Evolutionary conservation across 30 jellyfish, hydroid and myxozoan genomes (phyloP), one percentile per base, ranked within the genome.

Genomic region (Hydractinia echinata): DNA sequence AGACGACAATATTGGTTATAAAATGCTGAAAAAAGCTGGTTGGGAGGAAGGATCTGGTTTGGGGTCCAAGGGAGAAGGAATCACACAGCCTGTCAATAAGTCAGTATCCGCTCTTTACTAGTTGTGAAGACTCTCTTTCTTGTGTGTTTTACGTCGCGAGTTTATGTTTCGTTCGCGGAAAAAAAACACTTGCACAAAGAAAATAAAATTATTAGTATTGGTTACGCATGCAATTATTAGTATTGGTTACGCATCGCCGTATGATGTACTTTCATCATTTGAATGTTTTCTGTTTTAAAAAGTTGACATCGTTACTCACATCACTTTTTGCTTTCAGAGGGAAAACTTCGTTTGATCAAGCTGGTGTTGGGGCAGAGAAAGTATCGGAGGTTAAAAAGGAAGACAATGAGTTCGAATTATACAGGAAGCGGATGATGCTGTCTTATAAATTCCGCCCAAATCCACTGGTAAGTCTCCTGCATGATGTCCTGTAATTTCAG

Each of bases 41-140:
- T 92, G 98, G 98, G 70, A 87, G 73, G 98, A 92, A 68, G 98
- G 98, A 30, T 66, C 80, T 56, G 98, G 98, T 3, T 76, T 92
- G 20, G 98, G 98, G 5, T 84, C 98, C 8, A 88, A 61, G 44
- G 95, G 93, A 14, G 84, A 92, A 56, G 98, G 98, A 73, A 92
- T 92, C 19, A 87, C 87, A 39, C 88, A 83, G 62, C 98, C 98
- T 4, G 76, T 92, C 5, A 92, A 92, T 86, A 87, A 92, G 98
- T 92, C 79, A 48, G 82, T 55, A 30, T 53, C 62, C 14, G 49
- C 74, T 10, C 19, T 16, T 58, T 30, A 30, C 44, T 30, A 30
- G 44, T 30, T 30, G 44, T n/a, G n/a, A n/a, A n/a, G n/a, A n/a
- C n/a, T n/a, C n/a, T 30, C 44, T n/a, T n/a, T n/a, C n/a, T n/a